phyloP scores from a whole-genome alignment of 2,113 vertebrate species.

The Xiphorhynchus elegans region DNA sequence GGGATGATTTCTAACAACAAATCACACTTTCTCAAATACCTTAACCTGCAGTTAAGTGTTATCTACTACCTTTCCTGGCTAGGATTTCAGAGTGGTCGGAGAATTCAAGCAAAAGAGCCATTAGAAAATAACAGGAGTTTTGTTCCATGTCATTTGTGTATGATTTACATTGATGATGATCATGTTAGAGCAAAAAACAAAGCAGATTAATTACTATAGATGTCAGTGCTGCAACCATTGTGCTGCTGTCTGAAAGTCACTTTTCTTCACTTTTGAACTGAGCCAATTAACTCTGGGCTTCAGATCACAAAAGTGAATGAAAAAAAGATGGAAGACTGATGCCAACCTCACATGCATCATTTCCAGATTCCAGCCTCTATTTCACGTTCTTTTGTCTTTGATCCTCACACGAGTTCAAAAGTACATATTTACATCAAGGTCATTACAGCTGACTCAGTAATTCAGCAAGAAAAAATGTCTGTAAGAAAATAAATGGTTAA shows the following conservation, averaged over 20 bases:
- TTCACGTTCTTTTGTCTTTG: slow-evolving; percentile 6
- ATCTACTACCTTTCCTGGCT: background rate
- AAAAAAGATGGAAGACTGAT: slow-evolving; percentile 5
- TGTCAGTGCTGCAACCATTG: background rate
- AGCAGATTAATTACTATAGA: background rate
- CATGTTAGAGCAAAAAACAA: background rate
- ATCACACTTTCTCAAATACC: background rate
- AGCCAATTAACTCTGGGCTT: background rate
- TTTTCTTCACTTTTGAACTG: background rate
- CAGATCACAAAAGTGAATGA: background rate
- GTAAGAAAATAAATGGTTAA: slow-evolving; percentile 52
- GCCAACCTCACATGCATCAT: background rate
- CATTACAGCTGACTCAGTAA: slow-evolving; percentile 33
- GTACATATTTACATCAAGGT: slow-evolving; percentile 53
- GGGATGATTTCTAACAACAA: background rate
- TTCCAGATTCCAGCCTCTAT: background rate
- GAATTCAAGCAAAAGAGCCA: background rate
- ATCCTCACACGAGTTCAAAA: slow-evolving; percentile 24
- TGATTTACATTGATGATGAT: background rate
- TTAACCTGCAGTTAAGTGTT: background rate
- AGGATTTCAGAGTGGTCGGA: background rate
- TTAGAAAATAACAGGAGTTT: background rate
- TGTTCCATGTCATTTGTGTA: background rate
- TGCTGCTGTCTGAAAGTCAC: background rate
- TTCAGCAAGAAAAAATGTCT: background rate